Evolutionary conservation across 37 sponge, comb jelly and placozoan species (phyloP), one percentile per base, ranked within the genome.

Genomic region (Ianthella basta): DNA sequence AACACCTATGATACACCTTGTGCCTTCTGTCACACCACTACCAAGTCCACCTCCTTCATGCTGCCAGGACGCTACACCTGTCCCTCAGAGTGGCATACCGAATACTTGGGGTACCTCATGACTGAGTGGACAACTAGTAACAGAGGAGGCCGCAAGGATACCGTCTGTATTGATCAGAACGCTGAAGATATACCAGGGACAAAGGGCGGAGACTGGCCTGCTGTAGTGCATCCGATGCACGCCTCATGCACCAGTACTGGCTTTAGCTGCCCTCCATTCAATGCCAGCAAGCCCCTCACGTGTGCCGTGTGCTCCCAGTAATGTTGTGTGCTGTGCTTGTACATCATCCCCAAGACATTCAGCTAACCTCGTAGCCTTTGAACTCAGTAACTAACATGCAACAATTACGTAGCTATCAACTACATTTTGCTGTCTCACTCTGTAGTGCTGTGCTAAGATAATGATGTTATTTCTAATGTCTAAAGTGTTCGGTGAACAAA

Each of bases 11-110:
- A n/a, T n/a, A n/a, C n/a, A n/a, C 78, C n/a, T n/a, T n/a, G n/a
- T n/a, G n/a, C n/a, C n/a, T n/a, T n/a, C n/a, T n/a, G n/a, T n/a
- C n/a, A n/a, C n/a, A n/a, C n/a, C n/a, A n/a, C n/a, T n/a, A n/a
- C n/a, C n/a, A n/a, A 44, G n/a, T 75, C 78, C 44, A 75, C 23
- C 16, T 23, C 18, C 21, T 50, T 75, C 78, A 75, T 75, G 78
- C 24, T 75, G 24, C 78, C 78, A 75, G 78, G 78, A 19, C 37
- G n/a, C 41, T 36, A 41, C 53, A 50, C 44, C 20, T 75, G 78
- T 44, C 78, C 78, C 37, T 21, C 50, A 41, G 37, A 15, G 24
- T 75, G 78, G 78, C 37, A 24, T 1, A 12, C 38, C 8, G 78
- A 75, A 12, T 75, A 75, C 25, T 41, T 53, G 1, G 78, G 78